Base-by-base conservation (phyloP, 2,113 vertebrate species). In the Percina caprodes region DNA sequence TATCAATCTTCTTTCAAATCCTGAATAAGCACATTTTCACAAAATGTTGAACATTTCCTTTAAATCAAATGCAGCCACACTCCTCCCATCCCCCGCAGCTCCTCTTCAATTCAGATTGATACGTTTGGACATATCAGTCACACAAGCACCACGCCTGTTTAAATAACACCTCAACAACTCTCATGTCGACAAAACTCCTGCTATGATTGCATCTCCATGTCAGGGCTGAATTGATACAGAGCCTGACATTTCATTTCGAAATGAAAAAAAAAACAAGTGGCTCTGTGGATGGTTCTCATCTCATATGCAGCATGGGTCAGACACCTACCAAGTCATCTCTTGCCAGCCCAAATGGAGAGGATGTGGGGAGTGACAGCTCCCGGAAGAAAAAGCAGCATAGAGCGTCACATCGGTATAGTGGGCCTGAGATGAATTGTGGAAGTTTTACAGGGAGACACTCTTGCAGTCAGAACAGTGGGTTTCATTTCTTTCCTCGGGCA, bases 211-310 rank as follows among this genome's bases (percentile, higher is more conserved):
- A 70, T 77, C 72, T 77, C 77, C 62, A 74, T 56, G 79, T 69
- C 77, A 30, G 49, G 33, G 15, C 77, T 49, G 69, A 80, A 59
- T 72, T 5, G 55, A 49, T 66, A 72, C 79, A 26, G 48, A 83
- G 62, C 51, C 62, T 74, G 80, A 89, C 91, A 79, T 91, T 91
- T 91, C 39, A 89, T 88, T 90, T 92, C 79, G 73, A 89, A 84
- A 80, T 1, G 51, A 30, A 30, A 30, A 30, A 30, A 30, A 30
- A 30, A 30, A 30, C 62, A 13, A 83, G 66, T 39, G 71, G 75
- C 85, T 83, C 52, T 62, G 73, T 59, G 83, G 42, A 69, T 42
- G 77, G 66, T 80, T 89, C 76, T 83, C 74, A 56, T 82, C 75
- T 72, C 21, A 16, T 82, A 81, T 67, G 68, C 86, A 48, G 83